Conservation (phyloP, 2,797 vertebrate species). For the Coccyzus lansbergi region DNA sequence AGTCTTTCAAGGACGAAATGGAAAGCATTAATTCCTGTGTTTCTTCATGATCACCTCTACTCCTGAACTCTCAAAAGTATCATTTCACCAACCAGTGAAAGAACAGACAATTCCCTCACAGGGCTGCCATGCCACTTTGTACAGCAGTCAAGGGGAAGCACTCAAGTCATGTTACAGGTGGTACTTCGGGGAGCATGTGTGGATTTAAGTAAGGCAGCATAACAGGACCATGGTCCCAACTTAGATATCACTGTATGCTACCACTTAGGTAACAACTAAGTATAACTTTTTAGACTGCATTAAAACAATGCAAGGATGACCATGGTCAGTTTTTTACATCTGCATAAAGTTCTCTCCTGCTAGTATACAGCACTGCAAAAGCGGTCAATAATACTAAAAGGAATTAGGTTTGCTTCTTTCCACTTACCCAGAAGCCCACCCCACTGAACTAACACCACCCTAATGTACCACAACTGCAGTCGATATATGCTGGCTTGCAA, state of each 20-base stretch:
- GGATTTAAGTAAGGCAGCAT: neutral
- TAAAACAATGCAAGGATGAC: neutral
- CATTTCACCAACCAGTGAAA: neutral
- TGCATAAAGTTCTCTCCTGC: neutral
- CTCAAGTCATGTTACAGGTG: neutral
- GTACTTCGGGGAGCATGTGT: neutral
- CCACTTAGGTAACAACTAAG: neutral
- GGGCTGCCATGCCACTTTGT: neutral
- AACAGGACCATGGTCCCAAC: neutral
- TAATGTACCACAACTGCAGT: neutral
- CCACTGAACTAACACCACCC: neutral
- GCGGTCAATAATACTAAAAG: neutral
- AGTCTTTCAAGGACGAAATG: neutral
- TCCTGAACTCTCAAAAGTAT: neutral
- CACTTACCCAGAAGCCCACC: neutral
- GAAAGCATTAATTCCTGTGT: neutral
- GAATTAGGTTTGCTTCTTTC: neutral
- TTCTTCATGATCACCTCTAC: neutral
- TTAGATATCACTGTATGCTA: fast-evolving
- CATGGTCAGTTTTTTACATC: neutral
- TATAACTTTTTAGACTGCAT: neutral
- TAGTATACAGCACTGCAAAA: neutral
- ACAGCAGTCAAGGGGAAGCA: neutral
- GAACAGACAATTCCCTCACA: neutral
- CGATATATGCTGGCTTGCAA: neutral